phyloP scores from a whole-genome alignment of 2,113 vertebrate species.

The Microcebus jonahi region DNA sequence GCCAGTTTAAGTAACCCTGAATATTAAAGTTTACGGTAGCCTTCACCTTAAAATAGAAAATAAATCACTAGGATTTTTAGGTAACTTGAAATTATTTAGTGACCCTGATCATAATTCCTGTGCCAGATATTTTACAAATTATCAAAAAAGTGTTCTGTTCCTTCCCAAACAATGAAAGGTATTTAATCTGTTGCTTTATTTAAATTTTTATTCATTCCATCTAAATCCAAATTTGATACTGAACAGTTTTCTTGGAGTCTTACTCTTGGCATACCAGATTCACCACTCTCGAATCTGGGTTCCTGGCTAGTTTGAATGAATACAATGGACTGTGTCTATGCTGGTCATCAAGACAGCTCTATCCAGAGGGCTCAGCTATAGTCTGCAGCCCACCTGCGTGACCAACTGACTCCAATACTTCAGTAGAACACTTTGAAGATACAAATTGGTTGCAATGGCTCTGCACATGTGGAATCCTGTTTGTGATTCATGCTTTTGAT shows the following conservation, averaged over 20 bases:
- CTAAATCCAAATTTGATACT: neutral
- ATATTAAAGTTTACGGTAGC: conserved; percentile 6
- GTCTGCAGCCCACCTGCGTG: neutral
- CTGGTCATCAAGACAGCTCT: neutral
- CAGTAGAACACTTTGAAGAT: neutral
- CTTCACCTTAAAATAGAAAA: conserved; percentile 51
- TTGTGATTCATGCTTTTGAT: neutral
- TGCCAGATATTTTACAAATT: conserved; percentile 12
- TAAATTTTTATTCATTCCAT: neutral
- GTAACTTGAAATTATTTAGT: conserved; percentile 45
- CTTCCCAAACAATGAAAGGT: neutral
- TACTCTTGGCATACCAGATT: neutral
- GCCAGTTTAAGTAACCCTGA: conserved; percentile 13
- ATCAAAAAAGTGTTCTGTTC: neutral
- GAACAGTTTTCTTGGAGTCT: neutral
- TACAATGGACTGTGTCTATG: neutral
- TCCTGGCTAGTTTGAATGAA: neutral
- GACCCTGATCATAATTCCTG: neutral
- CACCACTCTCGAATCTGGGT: neutral
- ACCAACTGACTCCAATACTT: neutral
- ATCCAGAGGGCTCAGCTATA: neutral
- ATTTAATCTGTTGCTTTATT: neutral
- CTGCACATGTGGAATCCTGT: neutral
- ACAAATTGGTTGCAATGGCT: neutral
- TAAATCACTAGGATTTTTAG: conserved; percentile 20